phyloP scores from a whole-genome alignment of 2,113 vertebrate genomes.

The Hassar affinis region DNA sequence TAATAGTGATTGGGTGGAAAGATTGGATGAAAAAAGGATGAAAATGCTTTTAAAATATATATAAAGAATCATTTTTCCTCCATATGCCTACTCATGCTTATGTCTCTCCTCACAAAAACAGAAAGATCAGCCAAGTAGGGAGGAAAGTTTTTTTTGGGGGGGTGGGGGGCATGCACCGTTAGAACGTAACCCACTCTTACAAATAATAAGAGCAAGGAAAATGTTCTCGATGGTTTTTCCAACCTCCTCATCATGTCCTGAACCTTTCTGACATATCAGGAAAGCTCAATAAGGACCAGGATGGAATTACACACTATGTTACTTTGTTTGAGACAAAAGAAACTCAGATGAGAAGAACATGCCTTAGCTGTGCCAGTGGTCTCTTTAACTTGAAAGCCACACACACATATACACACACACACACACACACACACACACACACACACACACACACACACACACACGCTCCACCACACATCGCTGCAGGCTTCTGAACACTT shows the following conservation, averaged over 20 bases:
- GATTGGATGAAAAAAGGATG: too few species aligned
- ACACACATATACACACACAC: slow-evolving; percentile 20
- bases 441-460: background rate
- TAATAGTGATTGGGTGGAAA: background rate
- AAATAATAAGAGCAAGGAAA: slow-evolving; percentile 1
- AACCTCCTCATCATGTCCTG: background rate
- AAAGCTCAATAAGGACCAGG: background rate
- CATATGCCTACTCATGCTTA: background rate
- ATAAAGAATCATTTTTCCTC: background rate
- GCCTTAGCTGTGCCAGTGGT: slow-evolving; percentile 31
- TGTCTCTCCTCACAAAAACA: background rate
- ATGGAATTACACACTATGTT: slow-evolving; percentile 34
- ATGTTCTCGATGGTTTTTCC: background rate
- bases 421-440: slow-evolving; percentile 13
- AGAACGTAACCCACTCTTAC: background rate
- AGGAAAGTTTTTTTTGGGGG: background rate
- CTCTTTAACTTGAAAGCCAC: slow-evolving; percentile 25
- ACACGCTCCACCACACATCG: background rate
- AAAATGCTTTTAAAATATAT: background rate
- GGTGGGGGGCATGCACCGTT: background rate
- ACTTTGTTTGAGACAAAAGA: slow-evolving; percentile 26
- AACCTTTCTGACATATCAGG: background rate
- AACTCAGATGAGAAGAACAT: slow-evolving; percentile 1
- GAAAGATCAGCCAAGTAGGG: background rate
- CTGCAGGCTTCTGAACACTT: slow-evolving; percentile 27